A percentile compares a stretch with the other conserved stretches of the same genome.
These are phyloP conservation scores for Ostrea denselamellosa DNA, from an alignment of 1,140 invertebrate genomes.

Conservation along the genomic window DNA sequence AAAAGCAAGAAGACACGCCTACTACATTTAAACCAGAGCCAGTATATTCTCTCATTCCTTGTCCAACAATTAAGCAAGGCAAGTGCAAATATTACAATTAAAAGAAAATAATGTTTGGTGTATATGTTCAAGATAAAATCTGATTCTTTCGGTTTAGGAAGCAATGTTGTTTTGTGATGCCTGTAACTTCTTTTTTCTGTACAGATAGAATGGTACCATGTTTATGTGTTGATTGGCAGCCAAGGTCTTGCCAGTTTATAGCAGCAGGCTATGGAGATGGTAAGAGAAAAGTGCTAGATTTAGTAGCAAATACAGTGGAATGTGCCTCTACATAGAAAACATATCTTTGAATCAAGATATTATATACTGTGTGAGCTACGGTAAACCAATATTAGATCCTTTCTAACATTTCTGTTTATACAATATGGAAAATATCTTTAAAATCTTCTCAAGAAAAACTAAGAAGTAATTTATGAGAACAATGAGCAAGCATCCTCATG, in stretches of 20 bases:
- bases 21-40: neutral
- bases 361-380: too few species aligned
- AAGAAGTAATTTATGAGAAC: too few species aligned
- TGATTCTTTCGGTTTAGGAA: neutral
- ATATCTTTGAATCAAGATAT: too few species aligned
- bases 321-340: too few species aligned
- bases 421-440: too few species aligned
- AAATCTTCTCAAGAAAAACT: too few species aligned
- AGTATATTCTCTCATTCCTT: neutral
- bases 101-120: neutral
- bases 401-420: too few species aligned
- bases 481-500: too few species aligned
- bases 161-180: neutral
- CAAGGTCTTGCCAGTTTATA: conserved; percentile 1
- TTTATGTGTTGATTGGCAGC: conserved; percentile 13
- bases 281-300: neutral
- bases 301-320: too few species aligned
- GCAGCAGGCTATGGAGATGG: conserved; percentile 42
- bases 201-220: neutral
- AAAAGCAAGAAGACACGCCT: neutral
- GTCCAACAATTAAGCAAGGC: neutral
- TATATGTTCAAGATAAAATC: too few species aligned
- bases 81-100: neutral
- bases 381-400: too few species aligned
- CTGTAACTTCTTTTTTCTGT: neutral